phyloP scores from a whole-genome alignment of 2,113 vertebrate species.

The Petromus typicus region DNA sequence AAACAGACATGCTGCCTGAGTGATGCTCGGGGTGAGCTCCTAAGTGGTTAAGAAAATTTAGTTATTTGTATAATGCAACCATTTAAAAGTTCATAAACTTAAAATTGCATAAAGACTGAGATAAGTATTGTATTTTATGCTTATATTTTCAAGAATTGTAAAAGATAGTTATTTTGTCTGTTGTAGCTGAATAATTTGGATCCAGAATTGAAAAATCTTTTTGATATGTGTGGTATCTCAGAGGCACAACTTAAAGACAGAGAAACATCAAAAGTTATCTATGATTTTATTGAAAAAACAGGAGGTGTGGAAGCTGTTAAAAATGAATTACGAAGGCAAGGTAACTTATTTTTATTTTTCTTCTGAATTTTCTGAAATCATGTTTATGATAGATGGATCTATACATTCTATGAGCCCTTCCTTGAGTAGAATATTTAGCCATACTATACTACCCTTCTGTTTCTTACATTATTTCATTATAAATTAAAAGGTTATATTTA shows the following conservation, averaged over 20 bases:
- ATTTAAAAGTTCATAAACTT: constrained; percentile 51
- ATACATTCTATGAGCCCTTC: not conserved
- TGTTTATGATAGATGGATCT: not conserved
- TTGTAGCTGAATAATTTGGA: constrained; percentile 98
- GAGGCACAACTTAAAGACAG: constrained; percentile 98
- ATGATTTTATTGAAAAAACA: constrained; percentile 99
- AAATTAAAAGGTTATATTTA: not conserved
- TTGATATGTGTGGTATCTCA: constrained; percentile 98
- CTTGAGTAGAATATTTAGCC: constrained; percentile 23
- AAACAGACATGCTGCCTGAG: not conserved
- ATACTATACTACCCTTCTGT: not conserved
- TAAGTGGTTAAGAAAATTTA: not conserved
- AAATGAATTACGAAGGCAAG: constrained; percentile 97
- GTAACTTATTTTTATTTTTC: constrained; percentile 84
- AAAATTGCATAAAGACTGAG: constrained; percentile 28
- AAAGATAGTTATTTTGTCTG: constrained; percentile 71
- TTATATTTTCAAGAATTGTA: constrained; percentile 28
- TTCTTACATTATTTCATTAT: not conserved
- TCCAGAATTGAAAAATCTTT: constrained; percentile 97
- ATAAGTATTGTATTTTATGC: constrained; percentile 41
- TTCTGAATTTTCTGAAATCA: constrained; percentile 38
- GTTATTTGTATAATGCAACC: constrained; percentile 40
- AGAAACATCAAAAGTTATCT: constrained; percentile 99
- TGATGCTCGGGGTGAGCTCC: not conserved
- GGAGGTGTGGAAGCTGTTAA: constrained; percentile 99